These are phyloP conservation scores for Caenorhabditis briggsae DNA, from an alignment of 1,140 invertebrate species.

Conservation along the genomic window DNA sequence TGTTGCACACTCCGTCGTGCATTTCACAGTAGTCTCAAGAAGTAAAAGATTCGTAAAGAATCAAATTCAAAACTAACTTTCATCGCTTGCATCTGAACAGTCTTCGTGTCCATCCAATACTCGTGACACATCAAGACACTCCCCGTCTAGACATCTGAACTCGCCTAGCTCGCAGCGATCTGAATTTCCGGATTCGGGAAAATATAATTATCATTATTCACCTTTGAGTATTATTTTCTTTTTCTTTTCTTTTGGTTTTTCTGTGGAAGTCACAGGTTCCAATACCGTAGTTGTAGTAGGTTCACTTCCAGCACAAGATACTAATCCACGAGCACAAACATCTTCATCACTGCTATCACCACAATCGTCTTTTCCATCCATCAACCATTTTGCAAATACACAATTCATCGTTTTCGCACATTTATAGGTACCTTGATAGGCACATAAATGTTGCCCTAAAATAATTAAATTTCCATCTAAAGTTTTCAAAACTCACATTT, in stretches of 20 bases:
- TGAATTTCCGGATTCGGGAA: not conserved
- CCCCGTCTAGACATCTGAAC: slow-evolving; percentile 55
- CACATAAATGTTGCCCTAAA: slow-evolving; percentile 59
- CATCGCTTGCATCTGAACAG: slow-evolving; percentile 55
- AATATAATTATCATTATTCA: not conserved
- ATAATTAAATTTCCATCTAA: not conserved
- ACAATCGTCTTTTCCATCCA: slow-evolving; percentile 61
- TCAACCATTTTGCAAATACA: slow-evolving; percentile 56
- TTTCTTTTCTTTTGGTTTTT: slow-evolving; percentile 14
- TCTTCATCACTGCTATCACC: slow-evolving; percentile 62
- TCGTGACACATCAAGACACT: slow-evolving; percentile 38
- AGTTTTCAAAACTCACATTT: slow-evolving; percentile 18
- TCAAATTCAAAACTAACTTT: slow-evolving; percentile 1
- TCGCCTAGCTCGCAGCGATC: slow-evolving; percentile 49
- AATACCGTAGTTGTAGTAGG: not conserved
- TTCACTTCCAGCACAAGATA: slow-evolving; percentile 17
- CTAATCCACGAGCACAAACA: slow-evolving; percentile 48
- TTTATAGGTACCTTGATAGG: slow-evolving; percentile 31
- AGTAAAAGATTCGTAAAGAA: not conserved
- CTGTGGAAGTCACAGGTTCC: not conserved
- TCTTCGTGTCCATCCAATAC: slow-evolving; percentile 59
- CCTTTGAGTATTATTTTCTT: not conserved
- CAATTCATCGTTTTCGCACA: slow-evolving; percentile 60
- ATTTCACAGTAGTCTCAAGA: slow-evolving; percentile 53
- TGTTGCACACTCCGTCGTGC: slow-evolving; percentile 28